Evolutionary conservation across 2,888 invertebrate genomes (phyloP).

Genomic region (Danaus chrysippus): DNA sequence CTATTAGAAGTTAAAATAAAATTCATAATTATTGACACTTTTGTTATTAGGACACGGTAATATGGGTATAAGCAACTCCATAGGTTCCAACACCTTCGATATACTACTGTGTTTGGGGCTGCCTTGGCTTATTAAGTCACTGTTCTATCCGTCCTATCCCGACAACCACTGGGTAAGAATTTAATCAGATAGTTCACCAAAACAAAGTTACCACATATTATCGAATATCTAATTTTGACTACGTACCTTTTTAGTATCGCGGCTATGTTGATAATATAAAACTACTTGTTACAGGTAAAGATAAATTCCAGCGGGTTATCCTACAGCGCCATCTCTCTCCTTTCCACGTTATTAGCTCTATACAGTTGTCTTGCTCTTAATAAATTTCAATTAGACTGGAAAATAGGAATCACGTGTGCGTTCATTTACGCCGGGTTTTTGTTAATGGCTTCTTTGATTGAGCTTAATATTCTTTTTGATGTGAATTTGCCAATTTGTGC

Average conservation of each 20-base stretch:
- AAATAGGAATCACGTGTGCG: constrained; percentile 83
- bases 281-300: constrained; percentile 62
- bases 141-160: constrained; percentile 79
- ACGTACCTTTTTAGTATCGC: neutral
- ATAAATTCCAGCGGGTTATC: constrained; percentile 88
- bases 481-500: constrained; percentile 86
- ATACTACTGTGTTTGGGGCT: constrained; percentile 87
- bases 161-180: constrained; percentile 75
- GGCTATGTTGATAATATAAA: neutral
- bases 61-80: constrained; percentile 90
- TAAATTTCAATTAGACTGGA: constrained; percentile 84
- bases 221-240: constrained; percentile 22
- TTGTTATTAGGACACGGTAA: constrained; percentile 80
- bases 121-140: constrained; percentile 87
- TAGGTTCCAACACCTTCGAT: constrained; percentile 91
- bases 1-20: neutral
- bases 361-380: constrained; percentile 83
- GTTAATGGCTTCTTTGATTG: constrained; percentile 84
- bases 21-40: constrained; percentile 12
- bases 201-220: constrained; percentile 4
- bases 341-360: constrained; percentile 85
- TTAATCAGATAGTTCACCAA: too few relatives aligned
- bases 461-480: constrained; percentile 86
- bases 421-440: constrained; percentile 83
- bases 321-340: constrained; percentile 86